A percentile compares a stretch with the other conserved stretches of the same genome.
Evolutionary conservation across 1,140 invertebrate genomes (phyloP).

Genomic region (Teleogryllus occipitalis): DNA sequence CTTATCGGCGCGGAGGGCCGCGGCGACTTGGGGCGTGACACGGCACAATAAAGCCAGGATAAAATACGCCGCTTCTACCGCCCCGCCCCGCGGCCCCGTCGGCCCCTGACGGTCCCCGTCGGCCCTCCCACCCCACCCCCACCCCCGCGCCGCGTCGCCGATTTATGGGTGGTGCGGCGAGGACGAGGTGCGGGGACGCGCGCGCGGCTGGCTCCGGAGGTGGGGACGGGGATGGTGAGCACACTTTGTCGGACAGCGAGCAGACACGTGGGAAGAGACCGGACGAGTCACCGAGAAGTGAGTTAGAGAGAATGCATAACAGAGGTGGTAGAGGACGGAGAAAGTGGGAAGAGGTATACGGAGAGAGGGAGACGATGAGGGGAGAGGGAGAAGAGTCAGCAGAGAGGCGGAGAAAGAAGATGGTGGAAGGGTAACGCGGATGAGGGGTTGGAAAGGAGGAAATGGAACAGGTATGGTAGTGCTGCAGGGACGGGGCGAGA

Average conservation of each 20-base stretch:
- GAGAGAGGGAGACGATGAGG: too few species aligned
- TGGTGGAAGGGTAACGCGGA: too few species aligned
- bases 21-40: conserved; percentile 16
- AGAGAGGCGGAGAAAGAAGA: too few species aligned
- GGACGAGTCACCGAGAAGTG: too few species aligned
- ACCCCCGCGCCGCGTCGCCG: neutral
- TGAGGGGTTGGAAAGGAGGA: too few species aligned
- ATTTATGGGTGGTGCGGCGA: neutral
- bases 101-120: neutral
- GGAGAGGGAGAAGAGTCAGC: too few species aligned
- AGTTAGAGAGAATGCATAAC: too few species aligned
- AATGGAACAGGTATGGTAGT: too few species aligned
- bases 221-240: neutral
- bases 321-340: too few species aligned
- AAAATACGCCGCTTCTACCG: conserved; percentile 13
- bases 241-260: neutral
- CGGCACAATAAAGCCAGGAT: conserved; percentile 18
- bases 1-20: conserved; percentile 11
- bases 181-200: neutral
- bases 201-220: neutral
- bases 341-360: too few species aligned
- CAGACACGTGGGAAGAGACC: too few species aligned
- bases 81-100: conserved; percentile 3
- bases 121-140: neutral
- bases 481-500: too few species aligned